These are phyloP conservation scores for Chauna torquata DNA, from an alignment of 2,113 vertebrate species.

Conservation along the genomic window DNA sequence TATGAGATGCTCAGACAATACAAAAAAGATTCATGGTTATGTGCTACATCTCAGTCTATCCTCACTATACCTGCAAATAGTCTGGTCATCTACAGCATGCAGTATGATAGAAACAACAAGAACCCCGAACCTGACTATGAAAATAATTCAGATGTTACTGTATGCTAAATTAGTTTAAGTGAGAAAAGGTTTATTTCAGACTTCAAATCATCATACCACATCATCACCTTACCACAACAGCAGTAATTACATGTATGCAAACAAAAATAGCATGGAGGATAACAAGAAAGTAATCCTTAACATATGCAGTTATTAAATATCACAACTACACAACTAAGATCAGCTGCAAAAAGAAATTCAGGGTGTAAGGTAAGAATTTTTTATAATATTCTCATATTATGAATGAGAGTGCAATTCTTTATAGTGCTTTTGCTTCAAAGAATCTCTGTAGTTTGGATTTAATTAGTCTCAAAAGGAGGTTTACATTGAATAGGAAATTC, in stretches of 20 bases:
- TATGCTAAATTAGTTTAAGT: not conserved
- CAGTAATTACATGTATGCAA: not conserved
- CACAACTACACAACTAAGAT: not conserved
- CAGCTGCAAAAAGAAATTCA: not conserved
- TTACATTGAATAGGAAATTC: slow-evolving; percentile 15
- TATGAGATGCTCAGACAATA: not conserved
- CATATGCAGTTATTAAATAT: not conserved
- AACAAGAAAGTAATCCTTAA: not conserved
- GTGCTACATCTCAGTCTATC: too few relatives aligned
- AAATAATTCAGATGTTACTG: not conserved
- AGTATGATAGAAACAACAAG: not conserved
- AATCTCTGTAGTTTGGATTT: not conserved
- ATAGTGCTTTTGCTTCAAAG: not conserved
- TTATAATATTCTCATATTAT: not conserved
- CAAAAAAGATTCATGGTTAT: not conserved
- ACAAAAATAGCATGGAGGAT: not conserved
- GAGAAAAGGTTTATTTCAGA: not conserved
- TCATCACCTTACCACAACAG: not conserved
- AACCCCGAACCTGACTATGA: not conserved
- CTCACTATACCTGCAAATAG: not conserved
- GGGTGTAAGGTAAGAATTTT: not conserved
- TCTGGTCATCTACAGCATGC: not conserved
- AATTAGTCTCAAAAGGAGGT: slow-evolving; percentile 47
- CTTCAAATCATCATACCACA: not conserved
- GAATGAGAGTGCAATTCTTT: not conserved